phyloP scores from a whole-genome alignment of 1,140 invertebrate genomes.

The Carposina sasakii region DNA sequence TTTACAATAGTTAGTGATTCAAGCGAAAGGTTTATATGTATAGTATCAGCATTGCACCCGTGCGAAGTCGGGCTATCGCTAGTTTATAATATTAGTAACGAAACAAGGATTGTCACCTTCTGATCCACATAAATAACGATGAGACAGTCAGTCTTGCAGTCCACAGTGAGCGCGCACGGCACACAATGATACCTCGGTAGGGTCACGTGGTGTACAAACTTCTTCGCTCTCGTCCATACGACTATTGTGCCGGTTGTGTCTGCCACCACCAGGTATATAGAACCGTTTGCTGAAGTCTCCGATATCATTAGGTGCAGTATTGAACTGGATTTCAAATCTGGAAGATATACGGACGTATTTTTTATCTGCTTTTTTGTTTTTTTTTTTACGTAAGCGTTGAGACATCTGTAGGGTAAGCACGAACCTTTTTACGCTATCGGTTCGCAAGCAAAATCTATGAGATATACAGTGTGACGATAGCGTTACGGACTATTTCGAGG shows the following conservation, averaged over 20 bases:
- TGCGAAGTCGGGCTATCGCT: too few relatives aligned
- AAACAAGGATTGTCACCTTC: slow-evolving; percentile 72
- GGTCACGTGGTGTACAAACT: slow-evolving; percentile 68
- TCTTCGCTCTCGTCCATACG: slow-evolving; percentile 52
- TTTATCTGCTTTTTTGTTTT: too few relatives aligned
- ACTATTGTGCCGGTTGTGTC: slow-evolving; percentile 75
- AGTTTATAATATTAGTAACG: background rate
- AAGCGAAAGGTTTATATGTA: too few relatives aligned
- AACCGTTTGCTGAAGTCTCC: slow-evolving; percentile 46
- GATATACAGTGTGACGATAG: too few relatives aligned
- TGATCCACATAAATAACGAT: slow-evolving; percentile 82
- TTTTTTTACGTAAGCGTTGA: too few relatives aligned
- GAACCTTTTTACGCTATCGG: too few relatives aligned
- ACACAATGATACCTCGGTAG: slow-evolving; percentile 79
- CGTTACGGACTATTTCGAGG: too few relatives aligned
- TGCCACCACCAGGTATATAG: slow-evolving; percentile 76
- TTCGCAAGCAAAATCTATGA: too few relatives aligned
- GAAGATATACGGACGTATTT: too few relatives aligned
- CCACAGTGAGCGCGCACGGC: slow-evolving; percentile 78
- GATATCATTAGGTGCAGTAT: slow-evolving; percentile 73
- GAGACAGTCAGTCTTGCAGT: slow-evolving; percentile 71
- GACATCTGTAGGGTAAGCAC: too few relatives aligned
- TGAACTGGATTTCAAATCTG: slow-evolving; percentile 68
- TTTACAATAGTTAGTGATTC: too few relatives aligned
- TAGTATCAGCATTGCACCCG: too few relatives aligned